Base-by-base conservation (phyloP, 2,888 invertebrate genomes). In the Phania funesta region DNA sequence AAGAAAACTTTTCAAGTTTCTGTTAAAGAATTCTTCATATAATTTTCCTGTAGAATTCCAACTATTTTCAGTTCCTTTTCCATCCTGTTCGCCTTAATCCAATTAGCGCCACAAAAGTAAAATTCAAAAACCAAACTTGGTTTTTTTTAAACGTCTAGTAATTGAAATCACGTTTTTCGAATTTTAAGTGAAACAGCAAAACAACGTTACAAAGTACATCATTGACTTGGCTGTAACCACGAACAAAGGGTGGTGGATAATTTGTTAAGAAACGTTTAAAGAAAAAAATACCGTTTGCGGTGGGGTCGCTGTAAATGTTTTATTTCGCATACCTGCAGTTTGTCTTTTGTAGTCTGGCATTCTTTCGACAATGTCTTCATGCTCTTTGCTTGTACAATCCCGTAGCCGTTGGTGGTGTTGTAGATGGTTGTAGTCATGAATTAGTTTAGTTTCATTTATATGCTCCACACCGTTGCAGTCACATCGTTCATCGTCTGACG, bases 401-500 rank as follows among this genome's bases (percentile, higher is more conserved):
- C n/a, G 44, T 18, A 22, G 50, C 13, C 16, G 32, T 8, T 44
- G 52, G n/a, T 52, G 0, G 22, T 52, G 18, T 26, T 58, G 20
- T 54, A 16, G 7, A n/a, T 60, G 38, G 38, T 18, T 38, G 26
- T 38, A 52, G 16, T 41, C 70, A 20, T 58, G 41, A 26, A 18
- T 64, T 24, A 18, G 52, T 24, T 65, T 54, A 73, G 24, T 60
- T 24, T 35, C 44, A 52, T 41, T 71, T 24, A 38, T 50, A 44
- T 74, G 62, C 20, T 58, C 68, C 35, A 82, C n/a, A n/a, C n/a
- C 67, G 26, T 46, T 54, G 16, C 68, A 74, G 20, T 62, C 62
- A n/a, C 50, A 48, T 6, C 44, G 62, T 67, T 84, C 77, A 62
- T 65, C 89, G 64, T 58, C 60, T 87, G 60, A 91, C 88, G 41